Evolutionary conservation across 2,888 invertebrate species (phyloP).

Genomic region (Dicranocentrus wangi): DNA sequence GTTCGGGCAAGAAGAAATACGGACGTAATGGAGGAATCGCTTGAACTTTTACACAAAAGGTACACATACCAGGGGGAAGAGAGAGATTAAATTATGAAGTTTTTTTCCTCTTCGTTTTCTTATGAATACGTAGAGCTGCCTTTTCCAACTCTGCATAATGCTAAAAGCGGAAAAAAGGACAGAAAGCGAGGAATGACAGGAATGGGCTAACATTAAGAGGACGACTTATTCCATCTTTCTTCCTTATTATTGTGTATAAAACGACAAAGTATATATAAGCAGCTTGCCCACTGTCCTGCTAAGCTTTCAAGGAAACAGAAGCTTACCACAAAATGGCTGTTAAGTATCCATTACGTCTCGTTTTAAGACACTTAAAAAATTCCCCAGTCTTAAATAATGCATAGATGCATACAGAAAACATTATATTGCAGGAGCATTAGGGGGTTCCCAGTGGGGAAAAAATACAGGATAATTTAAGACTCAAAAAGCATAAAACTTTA

Average conservation of each 20-base stretch:
- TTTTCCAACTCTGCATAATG: not conserved
- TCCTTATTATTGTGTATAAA: too few relatives aligned
- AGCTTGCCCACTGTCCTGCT: too few relatives aligned
- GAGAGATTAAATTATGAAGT: slow-evolving; percentile 24
- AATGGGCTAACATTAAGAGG: not conserved
- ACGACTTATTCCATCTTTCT: slow-evolving; percentile 2
- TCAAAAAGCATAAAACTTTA: slow-evolving; percentile 37
- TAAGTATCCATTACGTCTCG: too few relatives aligned
- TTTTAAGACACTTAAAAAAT: too few relatives aligned
- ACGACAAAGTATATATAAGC: too few relatives aligned
- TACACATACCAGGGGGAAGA: slow-evolving; percentile 10
- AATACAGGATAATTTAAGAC: slow-evolving; percentile 32
- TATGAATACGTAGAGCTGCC: not conserved
- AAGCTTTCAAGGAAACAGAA: too few relatives aligned
- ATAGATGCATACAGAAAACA: too few relatives aligned
- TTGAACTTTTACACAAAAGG: slow-evolving; percentile 8
- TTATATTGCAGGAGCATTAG: too few relatives aligned
- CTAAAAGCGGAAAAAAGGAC: not conserved
- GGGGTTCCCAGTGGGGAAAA: not conserved
- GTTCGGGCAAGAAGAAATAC: slow-evolving; percentile 9
- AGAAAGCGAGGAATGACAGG: too few relatives aligned
- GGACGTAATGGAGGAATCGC: slow-evolving; percentile 1
- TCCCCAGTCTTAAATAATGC: too few relatives aligned
- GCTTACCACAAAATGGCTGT: too few relatives aligned
- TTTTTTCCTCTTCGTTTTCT: not conserved